phyloP scores from a whole-genome alignment of 2,888 invertebrate species.

The Amphipyra berbera region DNA sequence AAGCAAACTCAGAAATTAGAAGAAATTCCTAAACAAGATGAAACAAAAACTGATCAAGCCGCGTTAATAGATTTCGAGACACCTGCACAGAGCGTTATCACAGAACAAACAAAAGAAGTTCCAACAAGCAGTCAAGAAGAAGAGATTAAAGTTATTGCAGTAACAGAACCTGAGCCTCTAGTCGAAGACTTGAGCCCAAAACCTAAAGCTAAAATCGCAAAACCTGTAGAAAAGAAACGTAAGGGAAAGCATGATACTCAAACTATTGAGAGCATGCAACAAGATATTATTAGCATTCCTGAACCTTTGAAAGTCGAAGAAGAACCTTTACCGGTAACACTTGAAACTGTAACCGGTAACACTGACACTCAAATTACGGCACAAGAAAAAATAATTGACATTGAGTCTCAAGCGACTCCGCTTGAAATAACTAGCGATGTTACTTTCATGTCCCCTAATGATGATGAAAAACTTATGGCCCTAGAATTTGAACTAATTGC shows the following conservation, averaged over 20 bases:
- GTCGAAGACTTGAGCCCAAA: slow-evolving; percentile 61
- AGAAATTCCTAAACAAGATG: slow-evolving; percentile 21
- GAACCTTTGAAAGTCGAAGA: slow-evolving; percentile 18
- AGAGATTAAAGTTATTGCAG: slow-evolving; percentile 7
- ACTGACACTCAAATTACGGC: slow-evolving; percentile 4
- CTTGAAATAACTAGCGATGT: slow-evolving; percentile 11
- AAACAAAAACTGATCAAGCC: slow-evolving; percentile 11
- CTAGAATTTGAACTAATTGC: slow-evolving; percentile 47
- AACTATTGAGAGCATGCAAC: slow-evolving; percentile 6
- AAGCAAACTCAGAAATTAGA: slow-evolving; percentile 47
- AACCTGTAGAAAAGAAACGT: slow-evolving; percentile 80
- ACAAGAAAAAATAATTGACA: neutral
- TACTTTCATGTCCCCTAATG: slow-evolving; percentile 15
- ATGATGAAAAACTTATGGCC: slow-evolving; percentile 37
- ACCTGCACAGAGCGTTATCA: neutral
- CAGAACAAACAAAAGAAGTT: slow-evolving; percentile 8
- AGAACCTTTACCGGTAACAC: slow-evolving; percentile 5
- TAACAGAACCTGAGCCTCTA: slow-evolving; percentile 6
- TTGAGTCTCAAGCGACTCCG: slow-evolving; percentile 1
- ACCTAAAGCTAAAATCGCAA: slow-evolving; percentile 77
- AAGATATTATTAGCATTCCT: slow-evolving; percentile 18
- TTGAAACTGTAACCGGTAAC: slow-evolving; percentile 14
- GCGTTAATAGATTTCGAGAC: slow-evolving; percentile 8
- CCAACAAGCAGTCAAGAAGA: slow-evolving; percentile 21
- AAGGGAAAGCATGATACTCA: slow-evolving; percentile 63